Evolutionary conservation across 2,888 invertebrate genomes (phyloP).

Genomic region (Flabesymbios commensalis): DNA sequence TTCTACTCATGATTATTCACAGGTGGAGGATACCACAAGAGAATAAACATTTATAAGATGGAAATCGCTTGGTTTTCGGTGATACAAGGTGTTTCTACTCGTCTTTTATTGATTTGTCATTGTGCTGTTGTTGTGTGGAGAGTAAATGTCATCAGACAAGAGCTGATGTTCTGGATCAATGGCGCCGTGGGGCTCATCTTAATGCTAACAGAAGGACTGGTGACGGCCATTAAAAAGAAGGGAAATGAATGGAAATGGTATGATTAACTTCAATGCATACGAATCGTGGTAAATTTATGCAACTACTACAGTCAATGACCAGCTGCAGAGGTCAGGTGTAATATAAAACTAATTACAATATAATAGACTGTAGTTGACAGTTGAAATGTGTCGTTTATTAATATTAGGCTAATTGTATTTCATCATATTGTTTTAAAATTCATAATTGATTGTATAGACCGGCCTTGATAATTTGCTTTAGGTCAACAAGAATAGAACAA

Average conservation of each 20-base stretch:
- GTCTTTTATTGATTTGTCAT: constrained; percentile 68
- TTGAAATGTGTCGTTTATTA: not conserved
- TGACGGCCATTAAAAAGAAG: constrained; percentile 84
- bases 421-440: not conserved
- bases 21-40: too few relatives aligned
- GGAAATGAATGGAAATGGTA: constrained; percentile 90
- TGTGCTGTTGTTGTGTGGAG: constrained; percentile 83
- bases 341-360: not conserved
- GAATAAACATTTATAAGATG: too few relatives aligned
- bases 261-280: too few relatives aligned
- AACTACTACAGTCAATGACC: too few relatives aligned
- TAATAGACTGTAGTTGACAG: not conserved
- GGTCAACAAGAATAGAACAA: too few relatives aligned
- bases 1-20: too few relatives aligned
- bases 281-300: too few relatives aligned
- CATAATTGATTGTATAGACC: not conserved
- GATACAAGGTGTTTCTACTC: constrained; percentile 37
- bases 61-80: not conserved
- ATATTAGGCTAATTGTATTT: not conserved
- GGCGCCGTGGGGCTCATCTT: constrained; percentile 79
- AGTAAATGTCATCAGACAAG: constrained; percentile 70
- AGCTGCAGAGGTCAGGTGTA: too few relatives aligned
- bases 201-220: constrained; percentile 82
- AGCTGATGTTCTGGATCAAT: constrained; percentile 76
- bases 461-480: too few relatives aligned